Evolutionary conservation across 2,797 vertebrate species (phyloP).

Genomic region (Oreochromis grahami): DNA sequence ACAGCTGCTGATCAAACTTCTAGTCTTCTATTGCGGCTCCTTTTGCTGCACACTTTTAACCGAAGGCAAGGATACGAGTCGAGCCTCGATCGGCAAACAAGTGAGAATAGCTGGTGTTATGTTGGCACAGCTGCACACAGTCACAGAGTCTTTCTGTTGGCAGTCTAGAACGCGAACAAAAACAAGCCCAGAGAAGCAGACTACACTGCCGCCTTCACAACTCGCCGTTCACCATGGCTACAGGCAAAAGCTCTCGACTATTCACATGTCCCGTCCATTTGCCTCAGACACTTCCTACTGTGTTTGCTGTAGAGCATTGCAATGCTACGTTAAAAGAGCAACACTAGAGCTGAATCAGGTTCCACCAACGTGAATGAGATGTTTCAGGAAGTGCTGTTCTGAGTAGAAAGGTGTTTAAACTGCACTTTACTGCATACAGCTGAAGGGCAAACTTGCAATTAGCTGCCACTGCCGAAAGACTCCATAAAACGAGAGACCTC

Average conservation of each 20-base stretch:
- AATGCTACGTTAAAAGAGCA: not conserved
- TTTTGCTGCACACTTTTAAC: not conserved
- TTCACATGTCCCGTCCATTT: slow-evolving; percentile 1
- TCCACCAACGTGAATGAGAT: not conserved
- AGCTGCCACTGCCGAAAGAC: not conserved
- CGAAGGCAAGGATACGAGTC: not conserved
- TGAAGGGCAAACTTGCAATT: not conserved
- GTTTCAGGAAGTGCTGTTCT: not conserved
- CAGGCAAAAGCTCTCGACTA: slow-evolving; percentile 16
- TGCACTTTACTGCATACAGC: not conserved
- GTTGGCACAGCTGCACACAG: slow-evolving; percentile 49
- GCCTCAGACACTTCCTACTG: not conserved
- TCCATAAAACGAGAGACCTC: not conserved
- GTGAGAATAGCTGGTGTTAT: slow-evolving; percentile 37
- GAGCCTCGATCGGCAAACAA: slow-evolving; percentile 19
- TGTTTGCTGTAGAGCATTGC: not conserved
- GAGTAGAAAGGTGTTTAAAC: not conserved
- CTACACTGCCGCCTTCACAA: slow-evolving; percentile 20
- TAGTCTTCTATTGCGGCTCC: not conserved
- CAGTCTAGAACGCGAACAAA: slow-evolving; percentile 5
- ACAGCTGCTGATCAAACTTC: not conserved
- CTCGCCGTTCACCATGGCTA: slow-evolving; percentile 40
- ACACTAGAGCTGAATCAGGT: not conserved
- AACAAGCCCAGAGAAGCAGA: slow-evolving; percentile 3
- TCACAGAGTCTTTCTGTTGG: slow-evolving; percentile 62